These are phyloP conservation scores for Temnothorax curvispinosus DNA, from an alignment of 1,140 invertebrate species.

Conservation along the genomic window DNA sequence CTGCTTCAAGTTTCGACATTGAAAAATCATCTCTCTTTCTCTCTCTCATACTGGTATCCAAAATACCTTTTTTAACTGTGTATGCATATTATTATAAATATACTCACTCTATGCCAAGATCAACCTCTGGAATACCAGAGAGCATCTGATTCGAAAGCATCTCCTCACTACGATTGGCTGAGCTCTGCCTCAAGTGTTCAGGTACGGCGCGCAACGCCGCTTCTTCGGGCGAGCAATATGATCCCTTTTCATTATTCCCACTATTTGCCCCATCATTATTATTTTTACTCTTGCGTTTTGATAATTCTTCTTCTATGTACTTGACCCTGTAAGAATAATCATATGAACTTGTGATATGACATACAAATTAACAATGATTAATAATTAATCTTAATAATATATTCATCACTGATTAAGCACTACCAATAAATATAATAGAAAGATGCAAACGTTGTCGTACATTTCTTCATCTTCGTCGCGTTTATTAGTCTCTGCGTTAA, in stretches of 20 bases:
- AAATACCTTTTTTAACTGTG: background rate
- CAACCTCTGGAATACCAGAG: slow-evolving; percentile 99
- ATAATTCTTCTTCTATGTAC: slow-evolving; percentile 97
- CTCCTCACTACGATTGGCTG: slow-evolving; percentile 95
- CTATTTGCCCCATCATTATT: slow-evolving; percentile 78
- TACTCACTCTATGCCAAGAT: slow-evolving; percentile 97
- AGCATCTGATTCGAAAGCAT: slow-evolving; percentile 99
- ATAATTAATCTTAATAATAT: background rate
- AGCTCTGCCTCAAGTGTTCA: slow-evolving; percentile 93
- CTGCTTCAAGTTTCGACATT: background rate
- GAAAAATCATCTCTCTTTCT: background rate
- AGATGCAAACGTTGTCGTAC: slow-evolving; percentile 83
- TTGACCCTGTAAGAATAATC: slow-evolving; percentile 91
- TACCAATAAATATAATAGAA: background rate
- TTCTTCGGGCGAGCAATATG: slow-evolving; percentile 94
- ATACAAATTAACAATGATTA: background rate
- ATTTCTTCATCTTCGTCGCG: slow-evolving; percentile 99
- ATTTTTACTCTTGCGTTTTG: slow-evolving; percentile 92
- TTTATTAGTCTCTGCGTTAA: slow-evolving; percentile 99
- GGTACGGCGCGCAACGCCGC: slow-evolving; percentile 94
- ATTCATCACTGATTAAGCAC: background rate
- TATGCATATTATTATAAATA: background rate
- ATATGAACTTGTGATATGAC: slow-evolving; percentile 25
- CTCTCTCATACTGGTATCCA: background rate
- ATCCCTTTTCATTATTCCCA: slow-evolving; percentile 85